Evolutionary conservation across 2,113 vertebrate genomes (phyloP), one percentile per base, ranked within the genome.

Genomic region (Silurus asotus): DNA sequence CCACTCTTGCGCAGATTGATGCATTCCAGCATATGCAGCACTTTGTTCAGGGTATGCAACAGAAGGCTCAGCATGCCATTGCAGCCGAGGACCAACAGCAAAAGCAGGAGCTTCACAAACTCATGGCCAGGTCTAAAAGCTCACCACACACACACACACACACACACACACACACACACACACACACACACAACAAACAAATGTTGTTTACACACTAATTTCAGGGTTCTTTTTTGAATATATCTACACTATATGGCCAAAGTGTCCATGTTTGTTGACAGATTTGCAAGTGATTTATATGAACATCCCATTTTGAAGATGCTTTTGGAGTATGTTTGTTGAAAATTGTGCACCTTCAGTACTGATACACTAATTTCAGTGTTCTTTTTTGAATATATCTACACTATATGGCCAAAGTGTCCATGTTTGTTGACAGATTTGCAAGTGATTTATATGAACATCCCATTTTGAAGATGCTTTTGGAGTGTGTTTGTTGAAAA

Each of bases 1-100:
- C 67, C 59, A 61, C 74, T 83, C 15, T 75, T 72, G 4, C 49
- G 0, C 94, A 99, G 97, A 99, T 99, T 0, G 98, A 99, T 0
- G 98, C 97, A 0, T 99, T 99, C 94, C 98, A 99, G 93, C 97
- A 99, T 93, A 99, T 99, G 98, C 97, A 99, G 91, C 98, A 97
- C 92, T 99, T 99, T 13, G 98, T 99, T 8, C 97, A 97, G 94
- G 98, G 95, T 0, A 94, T 99, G 94, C 97, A 99, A 90, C 97
- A 99, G 89, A 97, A 99, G 87, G 97, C 97, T 0, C 98, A 99
- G 92, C 97, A 97, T 0, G 97, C 97, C 81, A 96, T 97, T 0
- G 97, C 98, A 0, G 95, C 96, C 0, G 98, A 99, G 90, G 98
- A 99, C 92, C 97, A 98, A 90, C 97, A 98, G 90, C 97, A 97